Evolutionary conservation across 2,888 invertebrate species (phyloP).

Genomic region (Leptarthrus brevirostris): DNA sequence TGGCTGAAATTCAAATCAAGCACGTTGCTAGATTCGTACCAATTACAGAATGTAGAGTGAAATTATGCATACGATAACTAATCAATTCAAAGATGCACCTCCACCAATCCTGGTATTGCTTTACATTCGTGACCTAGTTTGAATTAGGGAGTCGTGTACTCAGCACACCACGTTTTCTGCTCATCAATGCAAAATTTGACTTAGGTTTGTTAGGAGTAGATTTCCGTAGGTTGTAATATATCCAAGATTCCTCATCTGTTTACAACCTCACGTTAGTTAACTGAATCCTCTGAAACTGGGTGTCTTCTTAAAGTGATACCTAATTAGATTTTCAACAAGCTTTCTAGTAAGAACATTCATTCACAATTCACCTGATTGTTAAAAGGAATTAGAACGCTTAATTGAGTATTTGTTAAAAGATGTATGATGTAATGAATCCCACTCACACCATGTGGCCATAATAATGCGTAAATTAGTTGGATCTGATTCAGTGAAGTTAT

Average conservation of each 20-base stretch:
- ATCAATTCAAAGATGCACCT: conserved; percentile 12
- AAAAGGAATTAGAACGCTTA: no score
- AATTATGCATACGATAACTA: conserved; percentile 35
- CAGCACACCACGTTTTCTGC: conserved; percentile 11
- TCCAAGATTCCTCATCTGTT: no score
- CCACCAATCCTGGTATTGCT: background rate
- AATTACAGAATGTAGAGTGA: conserved; percentile 12
- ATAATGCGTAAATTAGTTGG: no score
- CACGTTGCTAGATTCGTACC: background rate
- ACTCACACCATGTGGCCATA: no score
- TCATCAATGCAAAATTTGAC: conserved; percentile 7
- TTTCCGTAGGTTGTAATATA: background rate
- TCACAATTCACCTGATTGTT: no score
- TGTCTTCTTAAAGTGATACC: background rate
- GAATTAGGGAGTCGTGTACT: conserved; percentile 25
- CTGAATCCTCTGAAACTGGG: background rate
- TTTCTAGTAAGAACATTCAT: no score
- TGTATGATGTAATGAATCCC: no score
- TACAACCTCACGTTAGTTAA: background rate
- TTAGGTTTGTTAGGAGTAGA: background rate
- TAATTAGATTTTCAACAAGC: background rate
- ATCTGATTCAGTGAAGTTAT: no score
- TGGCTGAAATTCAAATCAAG: no score
- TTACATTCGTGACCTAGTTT: conserved; percentile 20
- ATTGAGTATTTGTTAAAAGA: no score